Conservation (phyloP, 1,140 invertebrate genomes). For the Melanaphis sacchari region DNA sequence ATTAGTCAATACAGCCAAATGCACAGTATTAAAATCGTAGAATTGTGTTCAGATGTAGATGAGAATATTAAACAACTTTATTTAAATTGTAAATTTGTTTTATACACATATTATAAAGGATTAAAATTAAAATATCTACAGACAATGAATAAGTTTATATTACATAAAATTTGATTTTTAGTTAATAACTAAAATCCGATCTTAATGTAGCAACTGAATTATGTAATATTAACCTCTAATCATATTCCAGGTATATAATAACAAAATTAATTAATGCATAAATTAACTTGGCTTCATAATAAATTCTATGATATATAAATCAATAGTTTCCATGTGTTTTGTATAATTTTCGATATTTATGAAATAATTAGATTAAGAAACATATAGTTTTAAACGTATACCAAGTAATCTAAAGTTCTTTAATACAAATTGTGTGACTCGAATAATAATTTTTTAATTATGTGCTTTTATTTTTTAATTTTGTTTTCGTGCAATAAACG, state of each 20-base stretch:
- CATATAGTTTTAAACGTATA: neutral
- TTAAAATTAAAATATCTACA: too few species aligned
- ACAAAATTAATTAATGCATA: neutral
- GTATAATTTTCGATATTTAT: neutral
- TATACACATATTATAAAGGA: neutral
- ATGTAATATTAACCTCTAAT: neutral
- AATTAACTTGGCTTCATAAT: neutral
- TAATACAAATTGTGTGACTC: neutral
- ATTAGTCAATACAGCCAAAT: neutral
- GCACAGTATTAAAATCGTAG: too few species aligned
- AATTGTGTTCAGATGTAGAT: neutral
- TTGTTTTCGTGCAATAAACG: neutral
- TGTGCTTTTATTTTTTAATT: neutral
- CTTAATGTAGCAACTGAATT: neutral
- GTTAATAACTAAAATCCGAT: neutral
- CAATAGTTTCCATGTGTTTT: neutral
- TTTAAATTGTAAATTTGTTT: neutral
- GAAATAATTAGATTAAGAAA: neutral
- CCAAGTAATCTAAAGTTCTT: neutral
- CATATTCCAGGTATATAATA: neutral
- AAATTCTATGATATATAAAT: neutral
- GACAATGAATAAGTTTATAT: neutral
- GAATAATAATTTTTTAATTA: constrained; percentile 3
- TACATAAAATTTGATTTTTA: neutral
- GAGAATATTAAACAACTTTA: neutral